Conservation (phyloP, 2,888 invertebrate species). For the Auanema freiburgensis region DNA sequence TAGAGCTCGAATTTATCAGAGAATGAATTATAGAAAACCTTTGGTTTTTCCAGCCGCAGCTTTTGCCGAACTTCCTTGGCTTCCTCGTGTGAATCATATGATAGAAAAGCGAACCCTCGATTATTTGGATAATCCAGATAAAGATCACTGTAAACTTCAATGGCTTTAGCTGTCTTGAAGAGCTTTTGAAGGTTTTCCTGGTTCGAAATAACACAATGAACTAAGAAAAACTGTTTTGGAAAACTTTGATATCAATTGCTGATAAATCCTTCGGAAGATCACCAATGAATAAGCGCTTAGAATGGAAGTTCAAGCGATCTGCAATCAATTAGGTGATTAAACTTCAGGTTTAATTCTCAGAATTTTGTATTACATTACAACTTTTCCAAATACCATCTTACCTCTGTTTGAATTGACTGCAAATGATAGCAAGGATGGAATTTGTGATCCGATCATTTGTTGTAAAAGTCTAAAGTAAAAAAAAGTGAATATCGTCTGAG, state of each 20-base stretch:
- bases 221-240: not conserved
- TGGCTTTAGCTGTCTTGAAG: constrained; percentile 11
- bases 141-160: constrained; percentile 16
- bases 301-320: not conserved
- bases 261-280: constrained; percentile 15
- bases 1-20: too few species aligned
- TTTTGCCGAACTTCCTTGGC: not conserved
- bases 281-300: constrained; percentile 15
- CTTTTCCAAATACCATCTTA: too few species aligned
- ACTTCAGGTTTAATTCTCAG: too few species aligned
- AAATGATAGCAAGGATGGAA: too few species aligned
- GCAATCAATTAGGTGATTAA: not conserved
- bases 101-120: constrained; percentile 16
- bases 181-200: constrained; percentile 5
- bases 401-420: too few species aligned
- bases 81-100: constrained; percentile 7
- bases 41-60: not conserved
- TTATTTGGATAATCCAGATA: constrained; percentile 1
- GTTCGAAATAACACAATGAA: too few species aligned
- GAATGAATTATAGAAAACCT: not conserved
- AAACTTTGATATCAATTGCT: constrained; percentile 11
- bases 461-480: too few species aligned
- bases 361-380: too few species aligned
- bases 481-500: too few species aligned
- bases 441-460: too few species aligned